Evolutionary conservation across 2,797 vertebrate genomes (phyloP), one percentile per base, ranked within the genome.

Genomic region (Synanceia verrucosa): DNA sequence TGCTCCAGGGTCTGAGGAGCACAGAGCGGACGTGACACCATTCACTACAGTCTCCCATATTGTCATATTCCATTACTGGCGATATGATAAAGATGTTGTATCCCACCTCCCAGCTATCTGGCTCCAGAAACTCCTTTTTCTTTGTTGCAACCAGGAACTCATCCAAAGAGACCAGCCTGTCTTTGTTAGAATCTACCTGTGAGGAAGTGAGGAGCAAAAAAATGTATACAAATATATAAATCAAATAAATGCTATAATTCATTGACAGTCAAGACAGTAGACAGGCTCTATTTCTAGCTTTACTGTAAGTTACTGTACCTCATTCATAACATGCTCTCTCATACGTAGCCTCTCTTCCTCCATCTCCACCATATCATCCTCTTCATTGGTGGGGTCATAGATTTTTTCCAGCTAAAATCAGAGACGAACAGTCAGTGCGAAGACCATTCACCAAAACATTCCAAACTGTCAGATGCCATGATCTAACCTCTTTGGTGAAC

Each of bases 301-400:
- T n/a, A n/a, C n/a, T 24, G 9, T 16, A 37, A 46, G 7, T 46
- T 6, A 29, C 28, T 72, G 64, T 87, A 97, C 98, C 97, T 99
- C 97, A 57, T 95, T 99, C 98, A 99, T 98, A 34, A 99, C 97
- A 51, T 99, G 98, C 61, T 99, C 98, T 73, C 98, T 96, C 98
- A 99, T 99, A 56, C 97, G 94, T 43, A 99, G 92, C 70, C 97
- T 93, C 91, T 99, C 98, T 84, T 99, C 98, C 86, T 99, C 97
- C 97, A 99, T 99, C 92, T 99, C 98, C 82, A 99, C 88, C 98
- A 99, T 99, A 82, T 99, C 97, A 53, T 99, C 98, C 70, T 99
- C 97, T 91, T 97, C 97, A 48, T 99, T 98, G 81, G 95, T 95
- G 29, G 97, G 96, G 76, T 99, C 96, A 29, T 99, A 99, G 39